Percentiles rank a stretch among this genome's conserved stretches.
These are phyloP conservation scores for Maniola jurtina DNA, from an alignment of 1,140 invertebrate genomes.

Conservation along the genomic window DNA sequence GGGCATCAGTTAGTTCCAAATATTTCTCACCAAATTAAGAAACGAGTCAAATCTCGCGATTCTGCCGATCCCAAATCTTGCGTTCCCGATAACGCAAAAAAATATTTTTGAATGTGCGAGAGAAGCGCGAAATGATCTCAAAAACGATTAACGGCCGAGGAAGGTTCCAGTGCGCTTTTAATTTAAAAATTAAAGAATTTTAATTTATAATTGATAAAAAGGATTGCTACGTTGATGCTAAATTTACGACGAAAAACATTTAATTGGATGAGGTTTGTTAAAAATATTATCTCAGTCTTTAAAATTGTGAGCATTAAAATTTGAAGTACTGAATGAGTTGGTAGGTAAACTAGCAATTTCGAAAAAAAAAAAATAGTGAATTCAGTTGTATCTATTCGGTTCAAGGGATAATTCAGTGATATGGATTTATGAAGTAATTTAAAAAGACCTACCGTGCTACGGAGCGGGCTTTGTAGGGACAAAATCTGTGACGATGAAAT, in stretches of 20 bases:
- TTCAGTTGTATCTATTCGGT: not conserved
- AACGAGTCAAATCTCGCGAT: conserved; percentile 20
- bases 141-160: conserved; percentile 15
- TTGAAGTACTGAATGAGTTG: not conserved
- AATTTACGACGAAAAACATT: conserved; percentile 3
- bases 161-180: conserved; percentile 11
- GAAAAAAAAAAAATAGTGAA: not conserved
- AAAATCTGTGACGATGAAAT: too few relatives aligned
- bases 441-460: too few relatives aligned
- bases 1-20: conserved; percentile 11
- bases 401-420: too few relatives aligned
- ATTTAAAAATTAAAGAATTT: conserved; percentile 24
- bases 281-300: not conserved
- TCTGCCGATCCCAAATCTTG: conserved; percentile 10
- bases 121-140: conserved; percentile 18
- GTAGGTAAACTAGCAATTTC: not conserved
- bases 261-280: conserved; percentile 1
- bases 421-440: too few relatives aligned
- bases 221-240: not conserved
- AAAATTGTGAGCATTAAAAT: not conserved
- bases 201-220: conserved; percentile 11
- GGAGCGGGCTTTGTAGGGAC: too few relatives aligned
- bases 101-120: conserved; percentile 28
- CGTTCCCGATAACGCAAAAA: conserved; percentile 21
- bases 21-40: conserved; percentile 29